These are phyloP conservation scores for Triplophysa rosa DNA, from an alignment of 2,113 vertebrate species.

Conservation along the genomic window DNA sequence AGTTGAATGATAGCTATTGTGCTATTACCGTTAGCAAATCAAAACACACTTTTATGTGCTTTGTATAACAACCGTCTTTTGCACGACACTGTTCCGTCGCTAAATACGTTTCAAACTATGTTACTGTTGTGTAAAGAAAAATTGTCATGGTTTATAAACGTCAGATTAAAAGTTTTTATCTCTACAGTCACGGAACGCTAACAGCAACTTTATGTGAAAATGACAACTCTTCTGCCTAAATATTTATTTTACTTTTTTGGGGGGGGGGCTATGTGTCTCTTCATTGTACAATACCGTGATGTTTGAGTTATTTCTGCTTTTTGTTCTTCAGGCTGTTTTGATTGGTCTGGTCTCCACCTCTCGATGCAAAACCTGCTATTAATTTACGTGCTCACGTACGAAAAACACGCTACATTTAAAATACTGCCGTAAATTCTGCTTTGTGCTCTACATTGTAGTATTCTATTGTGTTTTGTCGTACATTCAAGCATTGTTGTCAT, in stretches of 20 bases:
- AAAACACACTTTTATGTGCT: not conserved
- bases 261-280: not conserved
- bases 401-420: too few species aligned
- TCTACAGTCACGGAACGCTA: slow-evolving; percentile 1
- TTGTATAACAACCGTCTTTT: too few species aligned
- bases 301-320: not conserved
- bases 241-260: not conserved
- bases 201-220: not conserved
- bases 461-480: not conserved
- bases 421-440: not conserved
- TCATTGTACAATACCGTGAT: not conserved
- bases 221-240: not conserved
- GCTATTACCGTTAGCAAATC: slow-evolving; percentile 30
- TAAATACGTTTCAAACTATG: not conserved
- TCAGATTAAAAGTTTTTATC: not conserved
- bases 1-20: not conserved
- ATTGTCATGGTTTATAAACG: not conserved
- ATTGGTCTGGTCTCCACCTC: not conserved
- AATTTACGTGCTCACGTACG: too few species aligned
- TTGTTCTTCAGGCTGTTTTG: slow-evolving; percentile 1
- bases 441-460: not conserved
- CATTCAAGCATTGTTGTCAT: not conserved
- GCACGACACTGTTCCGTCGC: not conserved
- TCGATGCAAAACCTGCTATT: not conserved
- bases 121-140: not conserved